Conservation (phyloP, 2,888 invertebrate species). For the Troglohyphantes excavatus region DNA sequence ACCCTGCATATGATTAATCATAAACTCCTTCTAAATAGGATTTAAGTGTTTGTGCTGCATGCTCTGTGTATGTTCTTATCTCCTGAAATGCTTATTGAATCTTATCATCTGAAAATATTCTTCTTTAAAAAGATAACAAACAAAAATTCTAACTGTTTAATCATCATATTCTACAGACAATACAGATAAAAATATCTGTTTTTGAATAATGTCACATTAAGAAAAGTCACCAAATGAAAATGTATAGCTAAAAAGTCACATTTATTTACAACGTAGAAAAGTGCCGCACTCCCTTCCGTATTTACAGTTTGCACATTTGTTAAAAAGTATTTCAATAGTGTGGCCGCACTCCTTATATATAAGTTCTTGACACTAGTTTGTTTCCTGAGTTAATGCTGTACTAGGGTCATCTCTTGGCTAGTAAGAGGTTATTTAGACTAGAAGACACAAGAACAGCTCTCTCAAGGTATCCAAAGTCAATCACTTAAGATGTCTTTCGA, state of each 20-base stretch:
- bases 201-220: not conserved
- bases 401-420: conserved; percentile 60
- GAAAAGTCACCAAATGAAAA: not conserved
- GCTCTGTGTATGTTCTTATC: no score
- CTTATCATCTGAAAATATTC: no score
- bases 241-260: conserved; percentile 16
- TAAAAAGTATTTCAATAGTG: conserved; percentile 51
- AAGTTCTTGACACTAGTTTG: conserved; percentile 51
- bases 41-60: no score
- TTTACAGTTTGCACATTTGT: conserved; percentile 26
- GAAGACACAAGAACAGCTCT: conserved; percentile 70
- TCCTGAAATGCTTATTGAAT: no score
- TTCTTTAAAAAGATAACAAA: not conserved
- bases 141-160: not conserved
- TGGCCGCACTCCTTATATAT: conserved; percentile 33
- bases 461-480: conserved; percentile 58
- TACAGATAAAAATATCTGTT: not conserved
- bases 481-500: conserved; percentile 71
- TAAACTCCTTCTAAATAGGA: no score
- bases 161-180: no score
- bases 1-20: no score
- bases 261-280: conserved; percentile 66
- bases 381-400: conserved; percentile 65
- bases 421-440: conserved; percentile 48
- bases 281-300: conserved; percentile 23